phyloP scores from a whole-genome alignment of 2,888 invertebrate genomes.

The Eubasilissa splendida region DNA sequence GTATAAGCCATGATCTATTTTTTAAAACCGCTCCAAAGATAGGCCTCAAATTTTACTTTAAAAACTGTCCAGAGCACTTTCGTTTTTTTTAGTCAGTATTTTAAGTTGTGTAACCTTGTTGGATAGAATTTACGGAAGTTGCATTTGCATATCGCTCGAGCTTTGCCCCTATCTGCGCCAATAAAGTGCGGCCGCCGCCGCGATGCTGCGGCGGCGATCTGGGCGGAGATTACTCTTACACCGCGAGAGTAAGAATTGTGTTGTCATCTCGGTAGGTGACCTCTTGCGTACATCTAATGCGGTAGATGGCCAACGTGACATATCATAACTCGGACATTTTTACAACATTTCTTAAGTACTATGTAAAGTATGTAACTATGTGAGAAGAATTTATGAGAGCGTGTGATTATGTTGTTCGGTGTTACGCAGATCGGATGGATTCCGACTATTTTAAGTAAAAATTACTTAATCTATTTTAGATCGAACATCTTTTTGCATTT shows the following conservation, averaged over 20 bases:
- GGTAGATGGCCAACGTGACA: too few relatives aligned
- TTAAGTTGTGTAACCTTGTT: conserved; percentile 14
- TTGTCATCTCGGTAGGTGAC: conserved; percentile 47
- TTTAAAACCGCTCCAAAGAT: too few relatives aligned
- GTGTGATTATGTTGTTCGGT: too few relatives aligned
- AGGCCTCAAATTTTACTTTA: neutral
- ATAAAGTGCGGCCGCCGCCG: conserved; percentile 30
- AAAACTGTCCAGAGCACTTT: neutral
- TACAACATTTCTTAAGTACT: too few relatives aligned
- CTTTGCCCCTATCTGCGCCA: conserved; percentile 26
- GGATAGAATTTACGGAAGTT: conserved; percentile 34
- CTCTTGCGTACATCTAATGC: neutral
- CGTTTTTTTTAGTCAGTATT: neutral
- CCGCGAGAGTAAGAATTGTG: conserved; percentile 49
- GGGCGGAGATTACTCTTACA: conserved; percentile 46
- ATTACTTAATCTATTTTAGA: too few relatives aligned
- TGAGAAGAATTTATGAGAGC: too few relatives aligned
- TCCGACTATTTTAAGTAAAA: too few relatives aligned
- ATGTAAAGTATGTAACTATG: too few relatives aligned
- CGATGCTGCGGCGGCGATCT: conserved; percentile 30
- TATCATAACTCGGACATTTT: too few relatives aligned
- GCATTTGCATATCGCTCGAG: conserved; percentile 44
- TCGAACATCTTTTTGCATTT: too few relatives aligned
- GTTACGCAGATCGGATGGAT: too few relatives aligned
- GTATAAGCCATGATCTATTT: too few relatives aligned